These are phyloP conservation scores for Craniophora ligustri DNA, from an alignment of 2,888 invertebrate species.

Conservation along the genomic window DNA sequence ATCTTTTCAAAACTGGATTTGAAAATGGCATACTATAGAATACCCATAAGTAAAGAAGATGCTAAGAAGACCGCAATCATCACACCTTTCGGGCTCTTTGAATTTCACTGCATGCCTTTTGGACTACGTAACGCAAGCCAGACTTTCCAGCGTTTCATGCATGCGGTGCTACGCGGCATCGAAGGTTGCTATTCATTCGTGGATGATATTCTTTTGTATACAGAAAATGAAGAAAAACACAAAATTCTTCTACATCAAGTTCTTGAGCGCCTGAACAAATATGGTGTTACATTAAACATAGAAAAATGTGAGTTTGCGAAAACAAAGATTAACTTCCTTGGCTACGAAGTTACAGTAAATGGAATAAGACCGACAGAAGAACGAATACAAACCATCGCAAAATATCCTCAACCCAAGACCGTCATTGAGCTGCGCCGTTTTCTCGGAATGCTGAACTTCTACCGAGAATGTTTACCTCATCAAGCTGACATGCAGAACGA, in stretches of 20 bases:
- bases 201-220: neutral
- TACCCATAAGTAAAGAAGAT: constrained; percentile 2
- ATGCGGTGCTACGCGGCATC: constrained; percentile 3
- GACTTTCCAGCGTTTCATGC: too few relatives aligned
- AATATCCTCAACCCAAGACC: neutral
- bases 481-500: constrained; percentile 5
- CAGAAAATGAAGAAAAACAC: neutral
- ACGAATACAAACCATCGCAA: neutral
- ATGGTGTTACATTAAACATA: neutral
- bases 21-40: constrained; percentile 7
- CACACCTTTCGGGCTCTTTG: constrained; percentile 13
- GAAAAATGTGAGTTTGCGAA: constrained; percentile 4
- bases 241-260: neutral
- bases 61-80: constrained; percentile 11
- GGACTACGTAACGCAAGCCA: constrained; percentile 9
- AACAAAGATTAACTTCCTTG: constrained; percentile 1
- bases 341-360: constrained; percentile 1
- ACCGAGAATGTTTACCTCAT: neutral
- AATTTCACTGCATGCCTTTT: constrained; percentile 5
- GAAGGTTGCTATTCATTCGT: neutral
- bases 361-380: constrained; percentile 7
- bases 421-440: neutral
- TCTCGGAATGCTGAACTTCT: neutral
- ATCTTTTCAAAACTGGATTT: constrained; percentile 18
- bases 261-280: constrained; percentile 1